Conservation (phyloP, 2,797 vertebrate genomes). For the Kryptopterus vitreolus region DNA sequence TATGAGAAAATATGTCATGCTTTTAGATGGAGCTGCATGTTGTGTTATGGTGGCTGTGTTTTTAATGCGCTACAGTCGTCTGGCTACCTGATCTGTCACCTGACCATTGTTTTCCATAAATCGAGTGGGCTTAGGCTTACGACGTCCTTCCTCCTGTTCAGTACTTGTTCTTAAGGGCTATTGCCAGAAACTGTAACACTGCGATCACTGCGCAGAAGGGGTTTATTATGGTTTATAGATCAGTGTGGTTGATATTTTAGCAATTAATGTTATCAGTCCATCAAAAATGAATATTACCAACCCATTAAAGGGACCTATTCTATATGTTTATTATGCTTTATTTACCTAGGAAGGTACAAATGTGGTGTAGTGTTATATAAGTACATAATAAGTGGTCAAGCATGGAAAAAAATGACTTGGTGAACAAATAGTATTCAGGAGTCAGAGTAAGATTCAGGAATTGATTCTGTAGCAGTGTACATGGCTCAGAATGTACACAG, state of each 20-base stretch:
- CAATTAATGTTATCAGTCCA: not conserved
- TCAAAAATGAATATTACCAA: not conserved
- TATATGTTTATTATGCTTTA: not conserved
- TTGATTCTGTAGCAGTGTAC: not conserved
- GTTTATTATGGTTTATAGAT: not conserved
- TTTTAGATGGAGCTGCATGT: constrained; percentile 5
- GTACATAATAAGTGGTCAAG: not conserved
- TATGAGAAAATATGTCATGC: constrained; percentile 31
- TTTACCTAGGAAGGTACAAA: not conserved
- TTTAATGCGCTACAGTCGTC: constrained; percentile 12
- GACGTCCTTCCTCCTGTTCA: not conserved
- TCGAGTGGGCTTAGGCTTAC: not conserved
- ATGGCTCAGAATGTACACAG: not conserved
- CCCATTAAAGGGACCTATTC: not conserved
- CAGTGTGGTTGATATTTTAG: not conserved
- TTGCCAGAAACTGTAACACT: constrained; percentile 1
- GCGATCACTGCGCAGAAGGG: not conserved
- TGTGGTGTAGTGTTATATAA: not conserved
- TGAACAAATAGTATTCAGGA: not conserved
- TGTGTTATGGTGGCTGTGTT: constrained; percentile 12
- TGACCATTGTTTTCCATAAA: not conserved
- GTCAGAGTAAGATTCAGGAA: not conserved
- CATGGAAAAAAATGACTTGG: not conserved
- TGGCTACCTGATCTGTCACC: constrained; percentile 5
- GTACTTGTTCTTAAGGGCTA: not conserved